Percentiles rank a stretch among this genome's conserved stretches.
These are phyloP conservation scores for Gallinago solitaria DNA, from an alignment of 2,797 vertebrate species.

Conservation along the genomic window DNA sequence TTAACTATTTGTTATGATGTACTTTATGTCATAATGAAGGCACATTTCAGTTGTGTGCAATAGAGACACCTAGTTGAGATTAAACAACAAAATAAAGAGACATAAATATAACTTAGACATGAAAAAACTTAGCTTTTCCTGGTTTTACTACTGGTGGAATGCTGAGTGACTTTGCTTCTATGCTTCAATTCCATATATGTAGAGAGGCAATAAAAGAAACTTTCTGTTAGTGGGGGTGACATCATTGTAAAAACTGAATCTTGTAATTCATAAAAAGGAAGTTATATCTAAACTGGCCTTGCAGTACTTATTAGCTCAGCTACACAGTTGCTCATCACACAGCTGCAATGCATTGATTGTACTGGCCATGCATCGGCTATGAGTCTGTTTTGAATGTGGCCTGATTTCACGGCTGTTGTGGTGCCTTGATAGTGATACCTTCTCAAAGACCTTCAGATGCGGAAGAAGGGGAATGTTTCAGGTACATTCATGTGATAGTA, in stretches of 20 bases:
- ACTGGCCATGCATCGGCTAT: background rate
- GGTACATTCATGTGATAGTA: background rate
- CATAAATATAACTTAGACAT: background rate
- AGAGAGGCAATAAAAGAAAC: background rate
- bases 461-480: background rate
- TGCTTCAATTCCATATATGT: background rate
- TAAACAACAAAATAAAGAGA: background rate
- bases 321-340: background rate
- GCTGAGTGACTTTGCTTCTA: background rate
- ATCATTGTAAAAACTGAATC: background rate
- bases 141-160: background rate
- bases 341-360: background rate
- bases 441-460: background rate
- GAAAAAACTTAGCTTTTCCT: background rate
- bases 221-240: background rate
- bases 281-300: background rate
- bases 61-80: background rate
- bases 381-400: background rate
- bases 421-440: background rate
- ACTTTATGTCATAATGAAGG: background rate
- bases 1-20: background rate
- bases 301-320: background rate
- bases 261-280: background rate
- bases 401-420: background rate
- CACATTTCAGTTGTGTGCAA: background rate